phyloP scores from a whole-genome alignment of 2,888 invertebrate species.

The Cerastis leucographa region DNA sequence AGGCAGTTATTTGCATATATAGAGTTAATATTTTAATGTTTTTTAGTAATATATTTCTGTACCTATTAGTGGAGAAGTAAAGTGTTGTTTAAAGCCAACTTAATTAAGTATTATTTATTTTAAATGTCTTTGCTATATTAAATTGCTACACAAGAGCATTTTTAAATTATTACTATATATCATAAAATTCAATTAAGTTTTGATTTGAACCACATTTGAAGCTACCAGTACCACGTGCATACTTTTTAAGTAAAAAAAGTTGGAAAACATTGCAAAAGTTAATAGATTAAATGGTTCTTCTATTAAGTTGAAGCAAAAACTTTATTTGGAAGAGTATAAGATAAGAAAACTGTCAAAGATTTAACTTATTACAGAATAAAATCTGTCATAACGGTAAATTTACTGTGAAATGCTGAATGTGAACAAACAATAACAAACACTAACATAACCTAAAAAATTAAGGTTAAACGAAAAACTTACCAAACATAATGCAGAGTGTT shows the following conservation, averaged over 20 bases:
- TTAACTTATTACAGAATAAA: not conserved
- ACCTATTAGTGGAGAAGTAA: not conserved
- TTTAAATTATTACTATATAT: not conserved
- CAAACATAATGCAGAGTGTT: conserved; percentile 25
- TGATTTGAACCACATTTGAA: not conserved
- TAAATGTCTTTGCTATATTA: not conserved
- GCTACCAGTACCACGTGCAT: not conserved
- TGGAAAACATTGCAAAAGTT: not conserved
- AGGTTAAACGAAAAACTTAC: conserved; percentile 37
- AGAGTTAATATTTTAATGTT: not conserved
- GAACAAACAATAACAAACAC: conserved; percentile 54
- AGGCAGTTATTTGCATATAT: not conserved
- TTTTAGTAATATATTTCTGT: not conserved
- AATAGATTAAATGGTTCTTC: not conserved
- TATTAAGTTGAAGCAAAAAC: not conserved
- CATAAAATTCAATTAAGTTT: not conserved
- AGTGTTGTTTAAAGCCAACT: not conserved
- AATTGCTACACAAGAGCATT: not conserved
- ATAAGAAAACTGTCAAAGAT: not conserved
- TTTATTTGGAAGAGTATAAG: not conserved
- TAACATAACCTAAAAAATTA: conserved; percentile 60
- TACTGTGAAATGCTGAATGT: not conserved
- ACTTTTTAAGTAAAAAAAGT: not conserved
- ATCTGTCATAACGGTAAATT: not conserved
- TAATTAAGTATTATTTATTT: not conserved